Evolutionary conservation across 2,797 vertebrate genomes (phyloP).

Genomic region (Xerus rutilus): DNA sequence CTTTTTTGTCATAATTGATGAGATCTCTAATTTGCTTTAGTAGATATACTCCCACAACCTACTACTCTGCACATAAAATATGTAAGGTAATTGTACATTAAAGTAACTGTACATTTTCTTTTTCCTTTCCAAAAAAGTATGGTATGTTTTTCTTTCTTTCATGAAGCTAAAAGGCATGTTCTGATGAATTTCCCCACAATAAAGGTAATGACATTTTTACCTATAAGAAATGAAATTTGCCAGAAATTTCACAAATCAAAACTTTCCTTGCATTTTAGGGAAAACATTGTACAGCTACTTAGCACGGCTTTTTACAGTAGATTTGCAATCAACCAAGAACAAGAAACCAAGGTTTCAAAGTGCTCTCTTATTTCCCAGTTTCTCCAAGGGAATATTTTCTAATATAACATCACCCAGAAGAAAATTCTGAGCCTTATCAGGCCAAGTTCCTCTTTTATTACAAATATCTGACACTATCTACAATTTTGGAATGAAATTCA

Average conservation of each 20-base stretch:
- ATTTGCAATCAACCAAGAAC: neutral
- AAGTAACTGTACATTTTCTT: neutral
- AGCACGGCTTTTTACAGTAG: neutral
- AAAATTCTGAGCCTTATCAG: neutral
- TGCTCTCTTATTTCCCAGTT: neutral
- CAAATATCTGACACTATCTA: slow-evolving; percentile 32
- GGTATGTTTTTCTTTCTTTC: neutral
- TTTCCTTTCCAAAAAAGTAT: neutral
- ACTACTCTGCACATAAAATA: neutral
- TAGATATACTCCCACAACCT: rapidly evolving
- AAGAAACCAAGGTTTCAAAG: neutral
- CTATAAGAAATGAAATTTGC: slow-evolving; percentile 18
- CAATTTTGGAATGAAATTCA: slow-evolving; percentile 45
- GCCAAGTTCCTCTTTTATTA: neutral
- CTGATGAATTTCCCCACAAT: neutral
- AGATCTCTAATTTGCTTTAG: neutral
- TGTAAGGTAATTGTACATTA: neutral
- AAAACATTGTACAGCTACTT: neutral
- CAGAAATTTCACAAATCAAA: neutral
- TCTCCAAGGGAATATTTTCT: neutral
- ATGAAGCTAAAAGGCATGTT: neutral
- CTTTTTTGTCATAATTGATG: neutral
- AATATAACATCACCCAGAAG: neutral
- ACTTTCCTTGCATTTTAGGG: neutral
- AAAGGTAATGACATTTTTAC: neutral